Evolutionary conservation across 1,140 invertebrate species (phyloP), one percentile per base, ranked within the genome.

Genomic region (Ooceraea biroi): DNA sequence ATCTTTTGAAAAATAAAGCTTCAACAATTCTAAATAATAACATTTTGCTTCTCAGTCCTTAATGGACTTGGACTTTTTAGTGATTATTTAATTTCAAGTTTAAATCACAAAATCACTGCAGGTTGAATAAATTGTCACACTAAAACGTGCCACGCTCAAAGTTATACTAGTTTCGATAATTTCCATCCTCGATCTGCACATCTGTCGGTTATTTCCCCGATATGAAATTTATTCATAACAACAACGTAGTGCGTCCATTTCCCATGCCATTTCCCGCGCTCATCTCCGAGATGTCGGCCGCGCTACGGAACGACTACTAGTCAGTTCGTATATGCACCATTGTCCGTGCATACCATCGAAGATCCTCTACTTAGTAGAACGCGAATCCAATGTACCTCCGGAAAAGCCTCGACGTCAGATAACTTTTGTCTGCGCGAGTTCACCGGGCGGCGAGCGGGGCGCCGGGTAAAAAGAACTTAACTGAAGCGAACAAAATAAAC

Each of bases 371-470:
- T 80, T 71, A 71, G 50, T 46, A 46, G 74, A 77, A 77, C 74
- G 74, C 41, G 36, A 44, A 71, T 80, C 41, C 50, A 30, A 12
- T n/a, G 60, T 77, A 50, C 27, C 27, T 36, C 44, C 30, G 50
- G 36, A 69, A 58, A 58, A 71, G 36, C 66, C 65, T 71, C 41
- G 1, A 46, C 69, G 76, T 71, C 50, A 57, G 50, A 69, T 78
- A 69, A 78, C 63, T 78, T 69, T 78, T 57, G 76, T 78, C 76
- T 41, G 76, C 76, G 63, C 25, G 76, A 69, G 48, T 69, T 78
- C 63, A 69, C 50, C 50, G 14, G 52, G 4, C 52, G 36, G 50
- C 25, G 25, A 14, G 73, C 60, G 74, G 27, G n/a, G 30, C 22
- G 61, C 50, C 63, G 48, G 27, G 36, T 48, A 30, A 80, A 69